These are phyloP conservation scores for Zophobas morio DNA, from an alignment of 1,140 invertebrate species.

Conservation along the genomic window DNA sequence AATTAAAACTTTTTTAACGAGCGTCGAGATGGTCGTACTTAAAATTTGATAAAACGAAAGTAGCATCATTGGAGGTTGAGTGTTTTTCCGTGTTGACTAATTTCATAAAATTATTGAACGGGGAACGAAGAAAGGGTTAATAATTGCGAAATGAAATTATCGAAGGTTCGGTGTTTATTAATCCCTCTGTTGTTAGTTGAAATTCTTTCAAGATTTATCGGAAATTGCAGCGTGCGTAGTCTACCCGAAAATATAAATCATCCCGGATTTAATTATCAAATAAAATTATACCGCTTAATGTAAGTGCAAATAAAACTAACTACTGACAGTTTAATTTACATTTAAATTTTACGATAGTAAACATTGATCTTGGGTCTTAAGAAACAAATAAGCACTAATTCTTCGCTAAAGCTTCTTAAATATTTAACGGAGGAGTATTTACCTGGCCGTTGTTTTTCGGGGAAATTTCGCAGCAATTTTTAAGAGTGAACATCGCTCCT, in stretches of 20 bases:
- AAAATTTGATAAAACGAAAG: no score
- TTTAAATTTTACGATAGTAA: conserved; percentile 21
- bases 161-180: background rate
- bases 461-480: no score
- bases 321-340: conserved; percentile 25
- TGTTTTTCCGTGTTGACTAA: no score
- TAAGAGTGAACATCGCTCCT: no score
- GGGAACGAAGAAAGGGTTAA: background rate
- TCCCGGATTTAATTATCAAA: conserved; percentile 9
- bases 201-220: conserved; percentile 13
- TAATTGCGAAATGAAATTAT: background rate
- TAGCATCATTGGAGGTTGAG: no score
- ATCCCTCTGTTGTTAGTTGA: background rate
- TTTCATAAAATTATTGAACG: no score
- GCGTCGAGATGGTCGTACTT: no score
- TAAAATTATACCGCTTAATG: conserved; percentile 30
- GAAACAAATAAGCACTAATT: conserved; percentile 10
- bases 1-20: no score
- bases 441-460: no score
- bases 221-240: background rate
- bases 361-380: conserved; percentile 12
- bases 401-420: background rate
- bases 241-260: conserved; percentile 24
- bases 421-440: background rate
- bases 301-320: conserved; percentile 22